phyloP scores from a whole-genome alignment of 1,140 invertebrate genomes.

The Plodia interpunctella region DNA sequence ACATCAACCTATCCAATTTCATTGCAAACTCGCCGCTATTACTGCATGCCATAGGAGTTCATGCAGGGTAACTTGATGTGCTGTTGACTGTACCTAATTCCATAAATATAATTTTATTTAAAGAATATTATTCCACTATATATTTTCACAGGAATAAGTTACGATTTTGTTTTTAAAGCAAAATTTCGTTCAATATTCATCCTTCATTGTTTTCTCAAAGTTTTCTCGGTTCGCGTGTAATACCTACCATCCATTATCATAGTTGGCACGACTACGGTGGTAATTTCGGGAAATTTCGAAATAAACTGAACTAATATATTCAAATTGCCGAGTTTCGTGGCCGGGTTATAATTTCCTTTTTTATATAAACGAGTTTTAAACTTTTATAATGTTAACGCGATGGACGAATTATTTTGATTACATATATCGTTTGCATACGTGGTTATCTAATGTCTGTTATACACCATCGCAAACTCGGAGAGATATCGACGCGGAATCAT shows the following conservation, averaged over 20 bases:
- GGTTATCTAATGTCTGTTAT: too few relatives aligned
- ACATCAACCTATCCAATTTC: too few relatives aligned
- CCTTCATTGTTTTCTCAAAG: background rate
- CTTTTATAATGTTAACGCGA: background rate
- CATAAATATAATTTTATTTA: too few relatives aligned
- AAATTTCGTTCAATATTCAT: background rate
- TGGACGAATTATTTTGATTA: background rate
- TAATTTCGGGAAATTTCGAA: conserved; percentile 7
- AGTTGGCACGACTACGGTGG: background rate
- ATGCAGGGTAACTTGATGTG: too few relatives aligned
- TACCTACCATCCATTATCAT: background rate
- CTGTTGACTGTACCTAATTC: too few relatives aligned
- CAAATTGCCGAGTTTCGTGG: conserved; percentile 26
- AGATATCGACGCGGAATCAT: too few relatives aligned
- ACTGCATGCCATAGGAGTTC: too few relatives aligned
- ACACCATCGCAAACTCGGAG: too few relatives aligned
- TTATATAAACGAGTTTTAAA: conserved; percentile 21
- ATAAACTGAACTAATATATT: conserved; percentile 25
- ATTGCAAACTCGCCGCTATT: too few relatives aligned
- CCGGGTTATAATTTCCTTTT: conserved; percentile 24
- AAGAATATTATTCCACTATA: too few relatives aligned
- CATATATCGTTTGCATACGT: background rate
- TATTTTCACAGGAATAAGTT: too few relatives aligned
- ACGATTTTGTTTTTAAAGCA: background rate
- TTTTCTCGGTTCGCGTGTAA: conserved; percentile 1